Conservation (phyloP, 2,797 vertebrate species). For the Typhlichthys eigenmanni region DNA sequence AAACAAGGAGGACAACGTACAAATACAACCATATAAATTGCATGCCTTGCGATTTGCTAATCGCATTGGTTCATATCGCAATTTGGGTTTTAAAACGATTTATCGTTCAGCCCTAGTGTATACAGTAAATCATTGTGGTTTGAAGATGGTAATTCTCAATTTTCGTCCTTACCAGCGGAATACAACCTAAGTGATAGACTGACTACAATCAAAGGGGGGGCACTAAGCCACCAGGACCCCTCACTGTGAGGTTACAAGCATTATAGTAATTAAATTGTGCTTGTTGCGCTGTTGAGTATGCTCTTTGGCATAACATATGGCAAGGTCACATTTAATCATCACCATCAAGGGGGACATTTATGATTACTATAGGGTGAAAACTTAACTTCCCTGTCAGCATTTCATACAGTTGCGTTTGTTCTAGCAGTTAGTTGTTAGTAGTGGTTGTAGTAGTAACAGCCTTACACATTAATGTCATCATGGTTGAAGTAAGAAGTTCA, state of each 20-base stretch:
- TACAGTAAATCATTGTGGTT: not conserved
- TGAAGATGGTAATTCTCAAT: not conserved
- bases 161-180: not conserved
- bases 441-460: not conserved
- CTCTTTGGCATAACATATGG: conserved; percentile 3
- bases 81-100: no score
- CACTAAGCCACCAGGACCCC: not conserved
- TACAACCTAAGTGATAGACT: not conserved
- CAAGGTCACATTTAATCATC: conserved; percentile 29
- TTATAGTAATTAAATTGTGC: not conserved
- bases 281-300: not conserved
- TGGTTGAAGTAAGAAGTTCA: no score
- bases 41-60: no score
- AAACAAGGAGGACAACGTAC: no score
- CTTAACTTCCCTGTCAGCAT: conserved; percentile 19
- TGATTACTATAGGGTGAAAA: conserved; percentile 15
- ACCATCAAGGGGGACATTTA: conserved; percentile 3
- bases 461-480: no score
- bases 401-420: conserved; percentile 19
- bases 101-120: no score
- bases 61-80: no score
- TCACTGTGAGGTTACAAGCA: no score
- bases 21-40: no score
- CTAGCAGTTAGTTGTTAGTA: conserved; percentile 15
- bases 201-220: not conserved